phyloP scores from a whole-genome alignment of 2,113 vertebrate species.

The Hoplias malabaricus region DNA sequence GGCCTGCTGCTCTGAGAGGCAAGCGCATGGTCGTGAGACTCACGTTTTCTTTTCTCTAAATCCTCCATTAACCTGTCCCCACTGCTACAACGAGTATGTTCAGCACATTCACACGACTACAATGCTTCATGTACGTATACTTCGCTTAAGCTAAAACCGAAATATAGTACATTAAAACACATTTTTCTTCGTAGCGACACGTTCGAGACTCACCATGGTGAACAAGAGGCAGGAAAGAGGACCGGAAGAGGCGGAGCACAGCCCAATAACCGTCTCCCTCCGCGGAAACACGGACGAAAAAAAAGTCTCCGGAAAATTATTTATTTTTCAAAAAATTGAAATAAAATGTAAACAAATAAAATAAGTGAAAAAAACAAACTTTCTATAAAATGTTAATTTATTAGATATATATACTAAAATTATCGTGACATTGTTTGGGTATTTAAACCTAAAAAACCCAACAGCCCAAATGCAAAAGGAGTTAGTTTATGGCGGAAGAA shows the following conservation, averaged over 20 bases:
- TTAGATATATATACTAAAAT: no score
- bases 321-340: background rate
- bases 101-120: background rate
- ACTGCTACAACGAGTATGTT: no score
- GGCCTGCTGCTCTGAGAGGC: background rate
- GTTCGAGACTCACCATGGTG: slow-evolving; percentile 48
- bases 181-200: background rate
- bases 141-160: background rate
- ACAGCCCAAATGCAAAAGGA: no score
- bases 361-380: no score
- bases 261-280: slow-evolving; percentile 1
- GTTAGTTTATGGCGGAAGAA: slow-evolving; percentile 21
- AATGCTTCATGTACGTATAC: background rate
- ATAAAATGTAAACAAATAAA: background rate
- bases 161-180: background rate
- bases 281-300: background rate
- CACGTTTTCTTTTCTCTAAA: background rate
- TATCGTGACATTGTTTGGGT: no score
- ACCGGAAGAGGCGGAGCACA: slow-evolving; percentile 36
- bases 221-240: slow-evolving; percentile 52
- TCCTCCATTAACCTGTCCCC: background rate
- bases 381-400: no score
- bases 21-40: background rate
- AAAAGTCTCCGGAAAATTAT: background rate
- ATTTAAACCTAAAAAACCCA: no score